Conservation (phyloP, 2,797 vertebrate genomes). For the Eospalax fontanierii region DNA sequence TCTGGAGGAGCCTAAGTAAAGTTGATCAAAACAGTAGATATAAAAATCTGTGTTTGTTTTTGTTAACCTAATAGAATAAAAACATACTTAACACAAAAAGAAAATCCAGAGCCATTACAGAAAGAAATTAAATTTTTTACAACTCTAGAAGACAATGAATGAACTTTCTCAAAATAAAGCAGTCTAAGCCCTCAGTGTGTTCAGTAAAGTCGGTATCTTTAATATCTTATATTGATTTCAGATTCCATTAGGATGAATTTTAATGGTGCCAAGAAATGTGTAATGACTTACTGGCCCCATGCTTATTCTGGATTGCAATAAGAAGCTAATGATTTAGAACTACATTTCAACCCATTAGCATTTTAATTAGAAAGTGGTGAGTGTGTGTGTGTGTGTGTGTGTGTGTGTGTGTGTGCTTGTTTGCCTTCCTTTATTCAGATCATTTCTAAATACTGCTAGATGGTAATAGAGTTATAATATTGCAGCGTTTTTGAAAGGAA, state of each 20-base stretch:
- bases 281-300: constrained; percentile 21
- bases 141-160: constrained; percentile 53
- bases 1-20: neutral
- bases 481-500: constrained; percentile 76
- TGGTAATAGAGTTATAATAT: constrained; percentile 80
- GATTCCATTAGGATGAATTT: constrained; percentile 42
- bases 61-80: neutral
- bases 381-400: neutral
- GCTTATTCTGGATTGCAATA: constrained; percentile 16
- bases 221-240: constrained; percentile 56
- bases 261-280: constrained; percentile 47
- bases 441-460: constrained; percentile 80
- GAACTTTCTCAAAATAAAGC: neutral
- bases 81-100: neutral
- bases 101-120: neutral
- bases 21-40: neutral
- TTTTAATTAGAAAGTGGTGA: constrained; percentile 73
- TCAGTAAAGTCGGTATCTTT: constrained; percentile 54
- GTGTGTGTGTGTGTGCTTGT: neutral
- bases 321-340: constrained; percentile 54
- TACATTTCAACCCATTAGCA: constrained; percentile 64
- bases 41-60: constrained; percentile 38
- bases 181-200: neutral
- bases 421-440: constrained; percentile 77
- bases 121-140: constrained; percentile 35